These are phyloP conservation scores for Nyctibius bracteatus DNA, from an alignment of 2,113 vertebrate species.

Conservation along the genomic window DNA sequence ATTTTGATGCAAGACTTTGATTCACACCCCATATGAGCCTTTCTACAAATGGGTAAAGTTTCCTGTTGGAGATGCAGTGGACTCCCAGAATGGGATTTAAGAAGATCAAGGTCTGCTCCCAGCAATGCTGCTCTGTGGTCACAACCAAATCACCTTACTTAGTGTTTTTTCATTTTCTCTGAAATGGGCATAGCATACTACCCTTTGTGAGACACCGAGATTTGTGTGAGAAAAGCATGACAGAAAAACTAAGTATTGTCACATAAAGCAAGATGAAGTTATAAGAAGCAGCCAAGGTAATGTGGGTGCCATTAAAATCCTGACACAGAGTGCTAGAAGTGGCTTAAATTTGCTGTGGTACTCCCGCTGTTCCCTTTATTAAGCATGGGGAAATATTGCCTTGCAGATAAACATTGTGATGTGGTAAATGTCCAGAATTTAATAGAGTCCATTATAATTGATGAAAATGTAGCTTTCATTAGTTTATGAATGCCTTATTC, in stretches of 20 bases:
- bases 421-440: conserved; percentile 14
- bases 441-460: conserved; percentile 16
- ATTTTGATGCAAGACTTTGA: neutral
- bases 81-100: neutral
- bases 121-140: neutral
- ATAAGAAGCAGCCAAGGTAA: neutral
- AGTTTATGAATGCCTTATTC: conserved; percentile 40
- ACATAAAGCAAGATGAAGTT: neutral
- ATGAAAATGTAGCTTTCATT: conserved; percentile 46
- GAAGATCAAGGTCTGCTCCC: neutral
- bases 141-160: neutral
- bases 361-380: neutral
- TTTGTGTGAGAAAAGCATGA: neutral
- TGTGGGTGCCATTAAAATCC: neutral
- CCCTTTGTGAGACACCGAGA: neutral
- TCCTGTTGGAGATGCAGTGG: neutral
- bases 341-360: neutral
- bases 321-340: neutral
- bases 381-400: neutral
- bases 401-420: conserved; percentile 22
- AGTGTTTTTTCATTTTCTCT: neutral
- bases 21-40: neutral
- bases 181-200: neutral
- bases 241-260: neutral
- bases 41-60: neutral